Conservation (phyloP, 2,888 invertebrate genomes). For the Crepidodera aurea region DNA sequence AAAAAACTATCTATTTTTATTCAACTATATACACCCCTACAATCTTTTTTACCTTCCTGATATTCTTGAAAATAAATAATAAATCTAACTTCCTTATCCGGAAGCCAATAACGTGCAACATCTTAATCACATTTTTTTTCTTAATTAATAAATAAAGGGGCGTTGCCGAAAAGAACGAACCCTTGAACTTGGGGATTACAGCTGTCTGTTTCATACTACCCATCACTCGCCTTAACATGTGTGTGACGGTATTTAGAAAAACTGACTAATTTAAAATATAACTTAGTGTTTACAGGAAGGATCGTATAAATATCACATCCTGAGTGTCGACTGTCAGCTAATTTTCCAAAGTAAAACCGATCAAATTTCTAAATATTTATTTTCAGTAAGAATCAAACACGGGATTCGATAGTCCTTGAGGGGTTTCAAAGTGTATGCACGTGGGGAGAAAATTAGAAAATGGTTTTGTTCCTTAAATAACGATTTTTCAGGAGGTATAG, state of each 20-base stretch:
- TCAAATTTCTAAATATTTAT: slow-evolving; percentile 23
- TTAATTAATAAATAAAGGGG: slow-evolving; percentile 8
- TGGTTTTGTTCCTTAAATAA: too few relatives aligned
- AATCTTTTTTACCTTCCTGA: too few relatives aligned
- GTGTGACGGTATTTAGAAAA: slow-evolving; percentile 11
- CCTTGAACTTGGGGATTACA: background rate
- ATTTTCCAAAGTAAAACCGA: slow-evolving; percentile 17
- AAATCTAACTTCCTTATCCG: background rate
- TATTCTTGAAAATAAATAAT: too few relatives aligned
- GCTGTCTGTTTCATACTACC: background rate
- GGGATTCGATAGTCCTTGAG: too few relatives aligned
- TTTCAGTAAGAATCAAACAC: too few relatives aligned
- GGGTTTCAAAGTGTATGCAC: too few relatives aligned
- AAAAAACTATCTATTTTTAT: too few relatives aligned
- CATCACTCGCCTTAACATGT: slow-evolving; percentile 13
- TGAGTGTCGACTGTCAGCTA: slow-evolving; percentile 18
- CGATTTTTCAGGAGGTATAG: too few relatives aligned
- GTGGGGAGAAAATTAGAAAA: too few relatives aligned
- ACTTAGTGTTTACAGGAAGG: slow-evolving; percentile 29
- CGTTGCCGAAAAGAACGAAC: background rate
- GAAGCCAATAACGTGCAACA: background rate
- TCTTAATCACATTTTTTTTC: background rate
- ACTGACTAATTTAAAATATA: slow-evolving; percentile 17
- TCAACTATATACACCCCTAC: too few relatives aligned
- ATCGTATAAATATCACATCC: slow-evolving; percentile 28